These are phyloP conservation scores for Pseudopodoces humilis DNA, from an alignment of 2,113 vertebrate genomes.

Conservation along the genomic window DNA sequence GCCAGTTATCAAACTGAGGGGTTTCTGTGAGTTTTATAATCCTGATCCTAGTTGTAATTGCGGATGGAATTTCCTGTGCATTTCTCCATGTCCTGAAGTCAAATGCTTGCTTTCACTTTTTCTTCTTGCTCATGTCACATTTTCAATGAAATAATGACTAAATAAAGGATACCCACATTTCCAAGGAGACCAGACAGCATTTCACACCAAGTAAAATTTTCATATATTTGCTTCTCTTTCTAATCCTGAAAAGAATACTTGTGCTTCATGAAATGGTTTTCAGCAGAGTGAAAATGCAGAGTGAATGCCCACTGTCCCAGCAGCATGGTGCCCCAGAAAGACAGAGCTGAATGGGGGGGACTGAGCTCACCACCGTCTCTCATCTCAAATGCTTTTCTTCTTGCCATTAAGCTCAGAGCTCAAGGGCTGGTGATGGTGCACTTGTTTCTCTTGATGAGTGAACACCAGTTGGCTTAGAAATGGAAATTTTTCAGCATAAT, in stretches of 20 bases:
- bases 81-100: not conserved
- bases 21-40: not conserved
- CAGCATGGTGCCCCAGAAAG: not conserved
- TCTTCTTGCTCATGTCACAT: not conserved
- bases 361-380: not conserved
- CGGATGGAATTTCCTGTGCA: not conserved
- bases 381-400: not conserved
- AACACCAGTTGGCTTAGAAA: not conserved
- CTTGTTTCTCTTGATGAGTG: not conserved
- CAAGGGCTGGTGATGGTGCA: not conserved
- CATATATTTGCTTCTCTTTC: not conserved
- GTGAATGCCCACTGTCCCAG: not conserved
- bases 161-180: not conserved
- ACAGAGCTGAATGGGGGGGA: fast-evolving
- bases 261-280: not conserved
- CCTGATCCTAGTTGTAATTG: not conserved
- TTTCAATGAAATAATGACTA: not conserved
- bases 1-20: not conserved
- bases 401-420: not conserved
- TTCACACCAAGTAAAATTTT: not conserved
- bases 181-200: not conserved
- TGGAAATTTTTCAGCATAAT: not conserved
- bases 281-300: not conserved
- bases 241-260: not conserved
- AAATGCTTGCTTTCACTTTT: fast-evolving